phyloP scores from a whole-genome alignment of 2,888 invertebrate genomes.

The Tenthredo distinguenda region DNA sequence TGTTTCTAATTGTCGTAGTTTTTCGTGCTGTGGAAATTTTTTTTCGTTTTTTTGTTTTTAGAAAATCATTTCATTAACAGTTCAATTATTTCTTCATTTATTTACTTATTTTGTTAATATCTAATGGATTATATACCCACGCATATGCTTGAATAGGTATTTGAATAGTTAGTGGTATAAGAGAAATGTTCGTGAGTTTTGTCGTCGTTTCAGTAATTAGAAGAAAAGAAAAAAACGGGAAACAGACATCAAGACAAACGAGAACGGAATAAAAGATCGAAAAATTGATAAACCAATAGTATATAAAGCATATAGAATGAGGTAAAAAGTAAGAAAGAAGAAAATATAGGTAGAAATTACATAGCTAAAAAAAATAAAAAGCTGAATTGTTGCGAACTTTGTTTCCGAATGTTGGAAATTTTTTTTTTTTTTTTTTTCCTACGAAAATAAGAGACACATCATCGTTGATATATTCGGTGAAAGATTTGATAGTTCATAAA shows the following conservation, averaged over 20 bases:
- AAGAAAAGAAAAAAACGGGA: not conserved
- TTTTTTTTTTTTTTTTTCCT: not conserved
- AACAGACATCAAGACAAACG: not conserved
- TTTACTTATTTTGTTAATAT: not conserved
- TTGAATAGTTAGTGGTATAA: not conserved
- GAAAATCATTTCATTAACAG: too few relatives aligned
- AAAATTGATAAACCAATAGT: not conserved
- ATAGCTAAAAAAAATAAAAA: not conserved
- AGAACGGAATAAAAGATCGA: not conserved
- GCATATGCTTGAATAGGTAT: not conserved
- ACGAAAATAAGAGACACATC: not conserved
- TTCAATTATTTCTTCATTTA: not conserved
- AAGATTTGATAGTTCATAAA: not conserved
- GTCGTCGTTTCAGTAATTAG: not conserved
- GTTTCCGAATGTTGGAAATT: not conserved
- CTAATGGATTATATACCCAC: too few relatives aligned
- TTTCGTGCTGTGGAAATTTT: constrained; percentile 84
- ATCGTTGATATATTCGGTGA: not conserved
- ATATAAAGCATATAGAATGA: not conserved
- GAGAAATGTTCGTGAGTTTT: not conserved
- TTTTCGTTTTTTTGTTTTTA: not conserved
- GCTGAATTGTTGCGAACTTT: not conserved
- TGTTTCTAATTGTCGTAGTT: constrained; percentile 90
- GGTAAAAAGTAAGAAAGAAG: not conserved
- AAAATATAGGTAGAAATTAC: too few relatives aligned